phyloP scores from a whole-genome alignment of 1,140 invertebrate species.

The Monochamus saltuarius region DNA sequence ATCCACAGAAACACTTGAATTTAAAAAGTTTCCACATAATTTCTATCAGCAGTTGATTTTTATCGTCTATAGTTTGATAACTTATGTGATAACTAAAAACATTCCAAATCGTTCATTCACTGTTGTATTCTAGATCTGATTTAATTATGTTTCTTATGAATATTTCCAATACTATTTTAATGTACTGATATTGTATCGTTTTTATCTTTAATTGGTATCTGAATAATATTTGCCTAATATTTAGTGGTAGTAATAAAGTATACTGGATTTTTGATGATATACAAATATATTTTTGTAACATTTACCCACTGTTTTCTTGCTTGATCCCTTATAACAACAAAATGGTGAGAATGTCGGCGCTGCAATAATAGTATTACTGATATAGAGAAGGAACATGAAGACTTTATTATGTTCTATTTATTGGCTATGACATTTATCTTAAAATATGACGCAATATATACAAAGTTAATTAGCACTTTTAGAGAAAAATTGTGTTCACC shows the following conservation, averaged over 20 bases:
- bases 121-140: no score
- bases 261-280: conserved; percentile 11
- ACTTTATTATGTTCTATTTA: no score
- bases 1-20: no score
- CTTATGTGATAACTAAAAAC: no score
- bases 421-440: no score
- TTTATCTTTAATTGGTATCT: background rate
- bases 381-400: background rate
- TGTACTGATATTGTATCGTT: background rate
- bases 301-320: conserved; percentile 24
- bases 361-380: background rate
- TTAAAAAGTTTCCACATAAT: no score
- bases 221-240: background rate
- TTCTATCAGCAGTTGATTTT: no score
- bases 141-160: background rate
- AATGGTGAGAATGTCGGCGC: conserved; percentile 9
- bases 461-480: no score
- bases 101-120: no score
- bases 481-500: no score
- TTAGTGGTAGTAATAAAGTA: conserved; percentile 3
- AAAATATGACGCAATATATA: no score
- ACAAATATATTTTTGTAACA: conserved; percentile 31
- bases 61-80: no score
- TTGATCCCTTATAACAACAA: conserved; percentile 11
- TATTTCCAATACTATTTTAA: background rate